Conservation (phyloP, 2,888 invertebrate species). For the Coremacera marginata region DNA sequence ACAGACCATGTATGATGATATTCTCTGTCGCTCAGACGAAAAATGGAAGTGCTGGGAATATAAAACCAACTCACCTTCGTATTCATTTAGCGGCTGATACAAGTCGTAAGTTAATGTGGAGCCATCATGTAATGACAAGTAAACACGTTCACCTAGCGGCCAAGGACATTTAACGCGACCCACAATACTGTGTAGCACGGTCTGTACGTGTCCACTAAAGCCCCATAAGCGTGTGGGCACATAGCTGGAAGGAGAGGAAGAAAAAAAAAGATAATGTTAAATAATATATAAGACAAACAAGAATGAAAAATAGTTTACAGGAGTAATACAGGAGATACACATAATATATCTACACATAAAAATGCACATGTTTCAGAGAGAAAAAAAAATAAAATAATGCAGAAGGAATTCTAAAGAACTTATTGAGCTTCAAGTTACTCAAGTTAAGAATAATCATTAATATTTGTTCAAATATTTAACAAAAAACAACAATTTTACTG, state of each 20-base stretch:
- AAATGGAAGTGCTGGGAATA: background rate
- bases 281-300: background rate
- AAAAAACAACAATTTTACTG: too few species aligned
- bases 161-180: slow-evolving; percentile 90
- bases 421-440: too few species aligned
- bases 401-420: too few species aligned
- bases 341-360: too few species aligned
- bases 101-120: slow-evolving; percentile 93
- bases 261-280: background rate
- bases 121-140: slow-evolving; percentile 82
- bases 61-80: slow-evolving; percentile 74
- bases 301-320: background rate
- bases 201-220: slow-evolving; percentile 95
- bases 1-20: background rate
- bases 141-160: slow-evolving; percentile 87
- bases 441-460: too few species aligned
- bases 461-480: too few species aligned
- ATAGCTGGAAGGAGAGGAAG: slow-evolving; percentile 75
- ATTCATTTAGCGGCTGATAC: slow-evolving; percentile 84
- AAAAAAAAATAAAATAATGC: too few species aligned
- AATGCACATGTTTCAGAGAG: too few species aligned
- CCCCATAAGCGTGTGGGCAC: slow-evolving; percentile 93
- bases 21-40: background rate
- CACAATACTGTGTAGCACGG: slow-evolving; percentile 89
- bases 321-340: too few species aligned